Base-by-base conservation (phyloP, 2,797 vertebrate species). In the Sebastes kiyomatsui region DNA sequence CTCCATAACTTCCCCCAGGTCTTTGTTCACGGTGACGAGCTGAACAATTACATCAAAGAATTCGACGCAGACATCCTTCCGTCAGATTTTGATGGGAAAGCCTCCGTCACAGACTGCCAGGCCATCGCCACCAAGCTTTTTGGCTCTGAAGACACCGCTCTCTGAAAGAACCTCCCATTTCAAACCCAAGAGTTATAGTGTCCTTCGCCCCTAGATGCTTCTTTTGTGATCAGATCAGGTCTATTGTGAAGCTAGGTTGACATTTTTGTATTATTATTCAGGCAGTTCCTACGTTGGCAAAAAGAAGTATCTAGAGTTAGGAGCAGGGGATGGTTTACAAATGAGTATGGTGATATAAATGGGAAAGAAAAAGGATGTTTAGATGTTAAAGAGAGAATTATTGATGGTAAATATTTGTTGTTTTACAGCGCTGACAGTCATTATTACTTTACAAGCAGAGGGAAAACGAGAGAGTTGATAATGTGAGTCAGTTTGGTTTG, bases 1-100 rank as follows among this genome's bases (percentile, higher is more conserved):
- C 28, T 64, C 54, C 20, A 18, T 61, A 6, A 11, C 16, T 22
- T 5, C 27, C 58, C 62, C 25, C 83, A 99, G 98, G 97, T 99
- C 58, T 97, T 96, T 68, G 96, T 99, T 79, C 97, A 99, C 0
- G 98, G 98, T 0, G 98, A 99, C 2, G 97, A 98, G 87, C 94
- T 99, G 79, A 96, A 96, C 2, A 82, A 72, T 88, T 99, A 98
- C 93, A 95, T 97, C 78, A 96, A 96, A 88, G 97, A 98, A 78
- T 97, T 99, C 0, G 96, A 97, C 0, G 93, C 95, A 0, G 96
- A 97, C 80, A 97, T 97, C 86, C 92, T 99, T 85, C 98, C 98
- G 0, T 88, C 94, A 27, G 97, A 99, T 83, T 99, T 99, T 6
- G 97, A 97, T 16, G 98, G 98, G 33, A 98, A 95, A 30, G 94